Percentiles rank a stretch among this genome's conserved stretches.
phyloP scores from a whole-genome alignment of 2,888 invertebrate genomes.

The Sphinx pinastri region DNA sequence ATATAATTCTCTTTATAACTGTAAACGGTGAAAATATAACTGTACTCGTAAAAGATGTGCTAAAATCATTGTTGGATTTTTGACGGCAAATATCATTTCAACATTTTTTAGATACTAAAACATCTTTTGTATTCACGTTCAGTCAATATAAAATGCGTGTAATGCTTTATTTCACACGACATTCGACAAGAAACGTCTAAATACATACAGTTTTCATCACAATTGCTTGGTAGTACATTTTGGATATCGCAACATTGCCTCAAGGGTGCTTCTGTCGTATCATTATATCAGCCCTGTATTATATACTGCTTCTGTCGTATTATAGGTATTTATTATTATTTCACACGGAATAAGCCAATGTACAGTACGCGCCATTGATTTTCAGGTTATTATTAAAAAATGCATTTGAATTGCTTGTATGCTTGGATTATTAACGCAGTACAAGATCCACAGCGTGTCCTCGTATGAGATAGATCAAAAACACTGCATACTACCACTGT shows the following conservation, averaged over 20 bases:
- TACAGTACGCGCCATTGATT: background rate
- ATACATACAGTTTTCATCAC: slow-evolving; percentile 28
- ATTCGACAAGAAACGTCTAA: slow-evolving; percentile 18
- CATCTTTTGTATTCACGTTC: background rate
- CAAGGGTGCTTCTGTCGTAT: background rate
- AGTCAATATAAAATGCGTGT: background rate
- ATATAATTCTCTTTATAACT: too few relatives aligned
- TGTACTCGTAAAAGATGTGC: too few relatives aligned
- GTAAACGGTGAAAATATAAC: too few relatives aligned
- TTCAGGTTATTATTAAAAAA: too few relatives aligned
- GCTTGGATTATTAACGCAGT: too few relatives aligned
- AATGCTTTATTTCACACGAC: background rate
- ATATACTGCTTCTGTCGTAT: background rate
- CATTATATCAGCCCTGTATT: too few relatives aligned
- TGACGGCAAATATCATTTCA: background rate
- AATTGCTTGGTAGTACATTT: slow-evolving; percentile 34
- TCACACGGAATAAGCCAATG: background rate
- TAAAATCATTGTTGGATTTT: background rate
- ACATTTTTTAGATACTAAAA: background rate
- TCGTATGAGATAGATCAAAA: too few relatives aligned
- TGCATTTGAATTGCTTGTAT: too few relatives aligned
- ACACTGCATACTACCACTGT: too few relatives aligned
- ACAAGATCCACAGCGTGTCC: too few relatives aligned
- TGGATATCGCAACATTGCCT: slow-evolving; percentile 12
- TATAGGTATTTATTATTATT: background rate